Evolutionary conservation across 2,113 vertebrate genomes (phyloP), one percentile per base, ranked within the genome.

Genomic region (Candoia aspera): DNA sequence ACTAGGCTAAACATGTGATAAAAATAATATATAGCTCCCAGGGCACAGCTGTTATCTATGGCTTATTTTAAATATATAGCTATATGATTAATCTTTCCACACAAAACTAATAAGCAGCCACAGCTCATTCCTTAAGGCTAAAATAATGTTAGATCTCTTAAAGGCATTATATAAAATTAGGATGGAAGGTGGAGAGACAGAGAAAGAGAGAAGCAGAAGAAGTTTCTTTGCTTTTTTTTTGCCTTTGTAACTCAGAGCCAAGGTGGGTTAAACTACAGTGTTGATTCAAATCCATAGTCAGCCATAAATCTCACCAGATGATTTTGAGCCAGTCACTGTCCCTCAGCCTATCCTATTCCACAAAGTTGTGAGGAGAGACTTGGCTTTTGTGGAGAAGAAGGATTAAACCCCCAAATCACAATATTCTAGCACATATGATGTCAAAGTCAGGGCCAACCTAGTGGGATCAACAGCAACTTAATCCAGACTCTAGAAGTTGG

Each of bases 1-100:
- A 17, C 29, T 92, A 86, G 83, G 49, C 29, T 68, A 87, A 88
- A 59, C 84, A 86, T 73, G 90, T 89, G 84, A 92, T 84, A 68
- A 29, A 91, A 93, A 4, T 59, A 2, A 0, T 9, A 23, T 33
- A 64, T 79, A 90, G n/a, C 68, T 90, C 33, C 19, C 23, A 58
- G 57, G 46, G 8, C 33, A 93, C 83, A 42, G 24, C 91, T 93
- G 55, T 79, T 94, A 87, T 83, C 73, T 42, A 42, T 79, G 73
- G 12, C n/a, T 15, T 84, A 1, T 46, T 60, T 53, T 62, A 91
- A 94, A 92, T 83, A 0, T 59, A 11, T 59, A 33, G 6, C 55
- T 53, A 6, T 0, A 1, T 33, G 53, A 79, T 79, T 79, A 37
- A 79, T 17, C 33, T 79, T 79, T 79, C 33, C 0, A 0, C 84